Percentiles rank a stretch among this genome's conserved stretches.
These are phyloP conservation scores for Contarinia nasturtii DNA, from an alignment of 1,140 invertebrate genomes.

Conservation along the genomic window DNA sequence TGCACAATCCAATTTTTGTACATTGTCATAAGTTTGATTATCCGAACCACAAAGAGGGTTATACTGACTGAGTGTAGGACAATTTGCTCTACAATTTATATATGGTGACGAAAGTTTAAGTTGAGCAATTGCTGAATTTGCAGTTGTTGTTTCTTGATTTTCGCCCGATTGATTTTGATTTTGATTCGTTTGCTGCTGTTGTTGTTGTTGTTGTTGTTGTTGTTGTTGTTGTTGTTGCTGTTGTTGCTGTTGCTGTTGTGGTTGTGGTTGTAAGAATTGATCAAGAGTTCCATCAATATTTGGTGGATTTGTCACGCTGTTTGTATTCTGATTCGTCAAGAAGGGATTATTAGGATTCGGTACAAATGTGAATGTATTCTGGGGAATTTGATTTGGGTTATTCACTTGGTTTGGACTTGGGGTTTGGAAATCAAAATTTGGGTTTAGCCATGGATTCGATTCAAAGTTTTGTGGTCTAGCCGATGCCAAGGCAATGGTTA, in stretches of 20 bases:
- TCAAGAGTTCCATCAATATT: too few relatives aligned
- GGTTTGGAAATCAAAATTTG: too few relatives aligned
- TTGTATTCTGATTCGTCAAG: too few relatives aligned
- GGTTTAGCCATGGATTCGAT: too few relatives aligned
- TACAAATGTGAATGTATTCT: too few relatives aligned
- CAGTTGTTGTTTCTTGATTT: neutral
- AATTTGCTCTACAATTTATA: constrained; percentile 23
- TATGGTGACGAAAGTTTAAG: constrained; percentile 13
- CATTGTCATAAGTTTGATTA: constrained; percentile 36
- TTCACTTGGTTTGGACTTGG: too few relatives aligned
- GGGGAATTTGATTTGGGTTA: too few relatives aligned
- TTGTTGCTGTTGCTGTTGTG: neutral
- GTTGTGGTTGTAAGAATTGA: neutral
- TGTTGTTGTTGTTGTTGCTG: neutral
- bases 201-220: neutral
- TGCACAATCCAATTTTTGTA: constrained; percentile 35
- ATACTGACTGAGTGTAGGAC: constrained; percentile 35
- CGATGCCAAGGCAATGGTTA: too few relatives aligned
- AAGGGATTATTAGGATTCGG: too few relatives aligned
- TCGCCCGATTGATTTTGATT: neutral
- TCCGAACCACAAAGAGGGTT: constrained; percentile 53
- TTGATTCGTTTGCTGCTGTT: neutral
- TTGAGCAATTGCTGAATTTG: constrained; percentile 11
- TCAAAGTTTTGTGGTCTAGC: too few relatives aligned
- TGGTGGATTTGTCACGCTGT: too few relatives aligned